Evolutionary conservation across 1,140 invertebrate genomes (phyloP).

Genomic region (Lucilia cuprina): DNA sequence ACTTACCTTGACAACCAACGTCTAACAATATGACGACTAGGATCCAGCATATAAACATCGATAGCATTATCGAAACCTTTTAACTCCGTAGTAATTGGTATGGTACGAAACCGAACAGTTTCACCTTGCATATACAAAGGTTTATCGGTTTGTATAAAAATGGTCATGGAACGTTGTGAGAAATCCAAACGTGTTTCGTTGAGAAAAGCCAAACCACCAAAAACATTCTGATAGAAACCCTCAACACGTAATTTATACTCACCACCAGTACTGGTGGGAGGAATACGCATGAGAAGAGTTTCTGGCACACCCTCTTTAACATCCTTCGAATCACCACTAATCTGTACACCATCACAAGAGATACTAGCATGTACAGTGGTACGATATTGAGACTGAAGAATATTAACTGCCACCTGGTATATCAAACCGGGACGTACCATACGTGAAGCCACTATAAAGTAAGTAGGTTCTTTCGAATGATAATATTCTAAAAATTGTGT

Average conservation of each 20-base stretch:
- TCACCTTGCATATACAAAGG: slow-evolving; percentile 94
- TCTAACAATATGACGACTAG: slow-evolving; percentile 83
- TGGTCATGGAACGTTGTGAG: slow-evolving; percentile 90
- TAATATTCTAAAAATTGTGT: slow-evolving; percentile 52
- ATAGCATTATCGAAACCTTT: slow-evolving; percentile 87
- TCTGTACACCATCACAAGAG: slow-evolving; percentile 85
- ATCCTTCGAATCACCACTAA: slow-evolving; percentile 76
- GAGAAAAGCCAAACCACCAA: slow-evolving; percentile 83
- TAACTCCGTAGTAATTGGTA: slow-evolving; percentile 88
- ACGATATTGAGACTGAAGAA: slow-evolving; percentile 75
- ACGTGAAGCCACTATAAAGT: slow-evolving; percentile 85
- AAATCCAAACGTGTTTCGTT: slow-evolving; percentile 84
- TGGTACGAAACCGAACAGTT: slow-evolving; percentile 83
- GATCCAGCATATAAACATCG: slow-evolving; percentile 90
- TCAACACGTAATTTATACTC: slow-evolving; percentile 87
- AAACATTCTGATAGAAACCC: slow-evolving; percentile 83
- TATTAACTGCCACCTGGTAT: slow-evolving; percentile 81
- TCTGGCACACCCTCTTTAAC: slow-evolving; percentile 83
- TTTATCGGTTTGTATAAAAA: slow-evolving; percentile 95
- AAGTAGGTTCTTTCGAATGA: slow-evolving; percentile 66
- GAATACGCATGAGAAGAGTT: slow-evolving; percentile 83
- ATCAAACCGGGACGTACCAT: slow-evolving; percentile 87
- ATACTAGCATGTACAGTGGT: slow-evolving; percentile 84
- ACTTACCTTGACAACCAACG: slow-evolving; percentile 80
- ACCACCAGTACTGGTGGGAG: slow-evolving; percentile 80